Evolutionary conservation across 92 coral and sea anemone species (phyloP).

Genomic region (Palythoa grandis): DNA sequence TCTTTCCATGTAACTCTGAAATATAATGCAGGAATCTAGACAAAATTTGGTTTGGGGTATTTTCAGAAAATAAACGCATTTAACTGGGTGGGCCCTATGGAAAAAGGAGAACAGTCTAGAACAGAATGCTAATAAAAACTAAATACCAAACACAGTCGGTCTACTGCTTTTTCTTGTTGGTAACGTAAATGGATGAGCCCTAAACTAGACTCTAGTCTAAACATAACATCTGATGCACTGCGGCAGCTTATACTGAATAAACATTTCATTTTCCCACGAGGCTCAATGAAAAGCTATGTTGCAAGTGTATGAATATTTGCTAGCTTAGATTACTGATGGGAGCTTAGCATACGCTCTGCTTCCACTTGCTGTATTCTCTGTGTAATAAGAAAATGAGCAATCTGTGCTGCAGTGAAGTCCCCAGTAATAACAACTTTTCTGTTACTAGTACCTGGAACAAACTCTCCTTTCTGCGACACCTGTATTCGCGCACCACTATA

Average conservation of each 20-base stretch:
- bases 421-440: constrained; percentile 99
- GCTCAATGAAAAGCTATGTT: constrained; percentile 3
- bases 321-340: constrained; percentile 28
- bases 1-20: constrained; percentile 40
- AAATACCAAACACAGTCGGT: neutral
- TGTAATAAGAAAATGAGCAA: constrained; percentile 96
- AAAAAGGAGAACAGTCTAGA: neutral
- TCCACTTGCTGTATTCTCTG: constrained; percentile 97
- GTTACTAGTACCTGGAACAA: constrained; percentile 95
- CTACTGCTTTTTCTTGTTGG: neutral
- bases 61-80: constrained; percentile 12
- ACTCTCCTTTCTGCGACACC: constrained; percentile 98
- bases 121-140: neutral
- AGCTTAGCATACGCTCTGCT: constrained; percentile 75
- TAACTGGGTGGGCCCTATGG: neutral
- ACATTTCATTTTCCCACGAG: constrained; percentile 7
- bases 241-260: neutral
- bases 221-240: neutral
- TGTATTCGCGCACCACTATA: constrained; percentile 96
- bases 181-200: neutral
- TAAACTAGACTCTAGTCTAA: neutral
- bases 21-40: neutral
- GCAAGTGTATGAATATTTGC: neutral
- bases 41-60: neutral
- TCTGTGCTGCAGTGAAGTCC: constrained; percentile 90